Evolutionary conservation across 2,797 vertebrate species (phyloP).

Genomic region (Falco rusticolus): DNA sequence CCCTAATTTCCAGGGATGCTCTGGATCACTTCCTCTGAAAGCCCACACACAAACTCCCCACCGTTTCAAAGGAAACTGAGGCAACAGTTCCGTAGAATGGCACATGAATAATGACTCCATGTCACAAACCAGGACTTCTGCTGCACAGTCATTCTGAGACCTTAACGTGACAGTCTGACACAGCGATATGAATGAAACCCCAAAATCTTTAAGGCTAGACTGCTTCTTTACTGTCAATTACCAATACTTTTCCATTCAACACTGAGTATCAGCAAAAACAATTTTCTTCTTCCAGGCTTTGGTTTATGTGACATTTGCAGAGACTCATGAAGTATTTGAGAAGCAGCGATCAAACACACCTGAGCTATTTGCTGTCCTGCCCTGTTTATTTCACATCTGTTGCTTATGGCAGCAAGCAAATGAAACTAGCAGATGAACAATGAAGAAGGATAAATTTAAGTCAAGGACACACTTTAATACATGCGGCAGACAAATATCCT

Average conservation of each 20-base stretch:
- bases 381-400: not conserved
- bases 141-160: not conserved
- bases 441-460: not conserved
- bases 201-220: not conserved
- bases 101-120: not conserved
- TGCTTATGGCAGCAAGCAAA: not conserved
- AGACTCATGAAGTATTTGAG: not conserved
- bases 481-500: not conserved
- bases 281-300: not conserved
- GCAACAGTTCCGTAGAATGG: not conserved
- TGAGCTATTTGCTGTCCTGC: not conserved
- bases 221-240: not conserved
- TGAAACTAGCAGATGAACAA: not conserved
- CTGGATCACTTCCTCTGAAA: not conserved
- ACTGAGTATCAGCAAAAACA: not conserved
- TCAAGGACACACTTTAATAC: not conserved
- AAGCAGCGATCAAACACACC: not conserved
- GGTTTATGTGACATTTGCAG: not conserved
- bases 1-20: not conserved
- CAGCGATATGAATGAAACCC: not conserved
- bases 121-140: not conserved
- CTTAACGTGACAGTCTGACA: not conserved
- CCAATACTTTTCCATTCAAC: not conserved
- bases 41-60: not conserved
- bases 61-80: not conserved